Conservation (phyloP, 2,888 invertebrate genomes). For the Polymixis lichenea region DNA sequence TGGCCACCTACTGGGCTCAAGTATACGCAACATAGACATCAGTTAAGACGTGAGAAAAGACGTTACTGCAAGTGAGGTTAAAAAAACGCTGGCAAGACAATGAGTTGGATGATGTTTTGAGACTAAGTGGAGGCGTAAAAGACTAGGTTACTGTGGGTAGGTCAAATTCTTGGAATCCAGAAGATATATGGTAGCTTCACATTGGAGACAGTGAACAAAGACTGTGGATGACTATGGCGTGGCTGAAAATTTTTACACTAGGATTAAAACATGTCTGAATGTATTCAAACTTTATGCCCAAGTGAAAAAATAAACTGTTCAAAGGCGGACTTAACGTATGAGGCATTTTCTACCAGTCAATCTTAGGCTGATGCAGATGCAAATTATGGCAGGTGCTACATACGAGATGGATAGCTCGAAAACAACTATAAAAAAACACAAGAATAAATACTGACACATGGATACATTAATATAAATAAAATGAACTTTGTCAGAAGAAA, state of each 20-base stretch:
- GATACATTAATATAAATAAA: too few species aligned
- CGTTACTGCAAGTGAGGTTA: neutral
- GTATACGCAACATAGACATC: too few species aligned
- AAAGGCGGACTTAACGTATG: too few species aligned
- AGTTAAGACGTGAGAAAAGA: neutral
- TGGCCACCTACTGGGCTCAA: neutral
- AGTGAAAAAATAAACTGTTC: too few species aligned
- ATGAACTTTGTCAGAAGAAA: too few species aligned
- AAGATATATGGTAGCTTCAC: neutral
- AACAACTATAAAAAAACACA: too few species aligned
- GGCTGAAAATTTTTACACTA: neutral
- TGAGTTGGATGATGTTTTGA: neutral
- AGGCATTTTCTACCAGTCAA: too few species aligned
- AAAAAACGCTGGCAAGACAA: neutral
- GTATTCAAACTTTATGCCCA: too few species aligned
- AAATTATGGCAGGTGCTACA: too few species aligned
- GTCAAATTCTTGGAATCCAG: neutral
- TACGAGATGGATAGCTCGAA: too few species aligned
- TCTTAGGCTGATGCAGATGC: too few species aligned
- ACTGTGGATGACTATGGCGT: neutral
- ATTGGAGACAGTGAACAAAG: neutral
- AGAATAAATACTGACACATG: too few species aligned
- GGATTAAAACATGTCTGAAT: neutral
- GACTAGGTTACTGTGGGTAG: neutral
- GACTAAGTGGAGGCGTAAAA: neutral